Base-by-base conservation (phyloP, 1,140 invertebrate genomes). In the Brachystomella parvula region DNA sequence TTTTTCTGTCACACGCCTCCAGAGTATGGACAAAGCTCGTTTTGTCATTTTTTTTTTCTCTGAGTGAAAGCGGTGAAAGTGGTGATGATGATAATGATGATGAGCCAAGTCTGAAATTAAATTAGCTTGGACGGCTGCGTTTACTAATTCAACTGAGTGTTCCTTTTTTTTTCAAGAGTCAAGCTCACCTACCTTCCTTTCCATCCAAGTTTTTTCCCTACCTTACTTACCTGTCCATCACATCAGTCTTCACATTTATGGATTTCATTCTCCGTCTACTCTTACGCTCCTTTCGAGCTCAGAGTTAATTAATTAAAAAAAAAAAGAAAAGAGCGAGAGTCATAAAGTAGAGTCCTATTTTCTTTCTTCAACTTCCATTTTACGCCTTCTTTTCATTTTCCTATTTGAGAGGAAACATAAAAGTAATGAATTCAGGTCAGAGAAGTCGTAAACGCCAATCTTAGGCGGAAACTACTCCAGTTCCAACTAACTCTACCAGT, bases 271-370 rank as follows among this genome's bases (percentile, higher is more conserved):
- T 24, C 24, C 24, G 3, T 26, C 24, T 24, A 53, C 24, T 44
- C 24, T 17, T 12, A 9, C 15, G 9, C 3, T 24, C 15, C 24
- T 53, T 12, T 53, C 6, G 39, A n/a, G n/a, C 39, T 9, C 9
- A 26, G 49, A 53, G 49, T 53, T 53, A 53, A 53, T 53, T 53
- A 53, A 53, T 53, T 53, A 53, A 53, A 53, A 53, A 53, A 53
- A 53, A 15, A n/a, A n/a, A n/a, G n/a, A n/a, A n/a, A n/a, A n/a
- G n/a, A n/a, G n/a, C 21, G 12, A 26, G 21, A 53, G 49, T 53
- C 49, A 53, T 53, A 53, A 53, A 53, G 12, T 53, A 44, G 39
- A 44, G 39, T n/a, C n/a, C 39, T 44, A 44, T n/a, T 44, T 44
- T 44, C n/a, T n/a, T 12, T n/a, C 19, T 39, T 39, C 6, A 39